Evolutionary conservation across 1,140 invertebrate genomes (phyloP), one percentile per base, ranked within the genome.

Genomic region (Pseudomyrmex dendroicus): DNA sequence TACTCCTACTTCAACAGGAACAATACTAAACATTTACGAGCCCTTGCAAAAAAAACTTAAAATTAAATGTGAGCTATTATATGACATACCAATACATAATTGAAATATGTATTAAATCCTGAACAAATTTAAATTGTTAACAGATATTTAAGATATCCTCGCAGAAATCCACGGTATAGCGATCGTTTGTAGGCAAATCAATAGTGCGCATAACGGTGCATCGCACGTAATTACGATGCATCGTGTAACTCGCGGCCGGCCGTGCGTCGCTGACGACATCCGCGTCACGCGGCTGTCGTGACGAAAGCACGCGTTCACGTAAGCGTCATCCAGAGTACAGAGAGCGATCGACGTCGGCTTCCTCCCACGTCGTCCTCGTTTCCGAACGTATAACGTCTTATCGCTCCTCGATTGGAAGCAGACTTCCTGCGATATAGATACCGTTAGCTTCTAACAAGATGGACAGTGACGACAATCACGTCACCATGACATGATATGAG

Each of bases 251-350:
- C 15, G 46, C 59, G 20, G 64, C 12, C 46, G 70, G 44, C 50
- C 22, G 17, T 67, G 48, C 48, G 56, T 78, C 13, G 35, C 1
- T 70, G 78, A 84, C 85, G 74, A 84, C 22, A 86, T 84, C 20
- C 63, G 70, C 85, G 83, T 84, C 83, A 86, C 56, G 17, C 59
- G 56, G 57, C 2, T 61, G 68, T 67, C 68, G 70, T 84, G 73
- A 82, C 85, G 83, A 85, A 87, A 70, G 59, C 54, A 10, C 35
- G 25, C 63, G 50, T 84, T 50, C 59, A 44, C 46, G 74, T 61
- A 72, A 83, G 78, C 73, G 22, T 22, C 35, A 35, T 35, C 35
- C 5, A 35, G 35, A 35, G 35, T 35, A 7, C 35, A 5, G 35
- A 35, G 35, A 35, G 35, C 17, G 17, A 54, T 52, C 46, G 46